Base-by-base conservation (phyloP, 2,888 invertebrate species). In the Notodonta dromedarius region DNA sequence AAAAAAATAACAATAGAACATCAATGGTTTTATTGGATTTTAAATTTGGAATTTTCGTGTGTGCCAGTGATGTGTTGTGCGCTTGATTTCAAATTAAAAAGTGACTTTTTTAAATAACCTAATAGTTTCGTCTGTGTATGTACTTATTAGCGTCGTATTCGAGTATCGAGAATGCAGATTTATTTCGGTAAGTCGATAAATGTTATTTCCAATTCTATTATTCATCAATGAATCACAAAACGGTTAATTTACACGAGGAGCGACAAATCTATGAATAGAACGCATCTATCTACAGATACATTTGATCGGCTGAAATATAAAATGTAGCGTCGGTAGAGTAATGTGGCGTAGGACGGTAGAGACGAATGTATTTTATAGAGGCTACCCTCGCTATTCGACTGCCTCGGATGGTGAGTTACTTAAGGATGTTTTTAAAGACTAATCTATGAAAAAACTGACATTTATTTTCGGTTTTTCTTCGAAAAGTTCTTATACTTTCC, bases 181-280 rank as follows among this genome's bases (percentile, higher is more conserved):
- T 63, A 44, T 74, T 77, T 67, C 63, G 76, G 80, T 80, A 68
- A 80, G 79, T 78, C 58, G 53, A 46, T 14, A 44, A 44, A 44
- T 54, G 6, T 46, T 52, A 56, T 50, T 57, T 73, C 63, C 60
- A 67, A 62, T 71, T 64, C 57, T 60, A 55, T 61, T 54, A 60
- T 46, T 63, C 52, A 53, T 69, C 69, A 67, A 56, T 74, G 74
- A 67, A 67, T 65, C 63, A 68, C 63, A 71, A 73, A 73, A 71
- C 61, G 56, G 46, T 58, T 63, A 65, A 64, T 69, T 70, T 67
- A 68, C 66, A 59, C 66, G 65, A 66, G 24, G 59, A 61, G 73
- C 67, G 73, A 77, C 76, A 67, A 57, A 66, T 71, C 77, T 76
- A 77, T 74, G 78, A 77, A 77, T 77, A 77, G 77, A 73, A 69